Percentiles rank a stretch among this genome's conserved stretches.
phyloP scores from a whole-genome alignment of 2,797 vertebrate species.

The Tapirus indicus region DNA sequence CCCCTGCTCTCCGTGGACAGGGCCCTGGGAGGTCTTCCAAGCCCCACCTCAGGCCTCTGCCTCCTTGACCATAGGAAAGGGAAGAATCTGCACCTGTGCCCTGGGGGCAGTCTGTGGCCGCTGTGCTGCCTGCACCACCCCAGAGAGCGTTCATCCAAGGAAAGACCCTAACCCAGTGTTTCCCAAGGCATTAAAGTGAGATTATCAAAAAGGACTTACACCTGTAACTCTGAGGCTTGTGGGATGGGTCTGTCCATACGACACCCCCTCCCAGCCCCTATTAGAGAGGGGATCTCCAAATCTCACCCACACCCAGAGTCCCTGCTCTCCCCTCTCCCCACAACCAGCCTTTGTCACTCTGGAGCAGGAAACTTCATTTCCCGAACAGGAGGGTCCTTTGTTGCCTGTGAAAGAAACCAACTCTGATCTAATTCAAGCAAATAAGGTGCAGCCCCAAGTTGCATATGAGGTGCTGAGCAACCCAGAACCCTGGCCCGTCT shows the following conservation, averaged over 20 bases:
- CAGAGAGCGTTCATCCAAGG: neutral
- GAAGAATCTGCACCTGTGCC: neutral
- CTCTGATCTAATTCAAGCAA: neutral
- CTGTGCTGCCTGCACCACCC: neutral
- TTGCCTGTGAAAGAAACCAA: neutral
- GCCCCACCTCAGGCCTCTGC: neutral
- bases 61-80: neutral
- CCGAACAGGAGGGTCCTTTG: neutral
- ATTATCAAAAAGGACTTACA: neutral
- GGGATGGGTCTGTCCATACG: neutral
- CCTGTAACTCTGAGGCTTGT: neutral
- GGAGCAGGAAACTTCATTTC: neutral
- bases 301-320: neutral
- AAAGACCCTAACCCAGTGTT: neutral
- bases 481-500: neutral
- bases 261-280: rapidly evolving
- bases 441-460: neutral
- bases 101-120: too few species aligned
- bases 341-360: neutral
- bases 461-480: neutral
- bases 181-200: neutral
- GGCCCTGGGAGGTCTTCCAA: neutral
- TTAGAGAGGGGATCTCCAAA: neutral
- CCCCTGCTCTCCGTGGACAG: neutral
- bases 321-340: neutral